Evolutionary conservation across 2,113 vertebrate genomes (phyloP), one percentile per base, ranked within the genome.

Genomic region (Electrona antarctica): DNA sequence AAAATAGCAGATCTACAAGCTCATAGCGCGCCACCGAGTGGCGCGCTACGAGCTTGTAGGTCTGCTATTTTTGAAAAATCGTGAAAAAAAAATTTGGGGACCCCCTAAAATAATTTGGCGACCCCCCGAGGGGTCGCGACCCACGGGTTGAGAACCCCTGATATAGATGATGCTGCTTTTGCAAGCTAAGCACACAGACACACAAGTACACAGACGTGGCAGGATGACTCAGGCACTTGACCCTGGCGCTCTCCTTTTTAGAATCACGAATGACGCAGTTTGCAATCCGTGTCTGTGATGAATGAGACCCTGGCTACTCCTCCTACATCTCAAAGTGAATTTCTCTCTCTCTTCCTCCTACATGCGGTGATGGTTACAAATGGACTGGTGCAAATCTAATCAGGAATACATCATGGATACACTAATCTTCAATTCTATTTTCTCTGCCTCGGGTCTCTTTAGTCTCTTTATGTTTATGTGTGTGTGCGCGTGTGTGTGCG

Each of bases 151-250:
- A n/a, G n/a, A n/a, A n/a, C n/a, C n/a, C n/a, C n/a, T n/a, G n/a
- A 59, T n/a, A 21, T 21, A 4, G 67, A 52, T 41, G n/a, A 11
- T n/a, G 65, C 63, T 55, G 68, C 64, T 65, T 76, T 83, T 69
- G 62, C 47, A 41, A 69, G 62, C 62, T 46, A 76, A 66, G 62
- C 64, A 58, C 60, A 61, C 64, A 77, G 50, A 67, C 74, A 47
- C 71, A 74, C 14, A 51, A 0, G 29, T 7, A 52, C 51, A 47
- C 8, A 74, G 47, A 73, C 52, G n/a, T 33, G 71, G 45, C 5
- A 14, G 7, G 74, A 85, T 91, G 87, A 90, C 79, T 90, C 87
- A 91, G 73, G 87, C 62, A 28, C 74, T 73, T 29, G 65, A 82
- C 69, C 77, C 71, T 76, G 66, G 64, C 76, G 72, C 77, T 82